A percentile compares a stretch with the other conserved stretches of the same genome.
These are phyloP conservation scores for Pseudomyrmex dendroicus DNA, from an alignment of 1,140 invertebrate species.

Conservation along the genomic window DNA sequence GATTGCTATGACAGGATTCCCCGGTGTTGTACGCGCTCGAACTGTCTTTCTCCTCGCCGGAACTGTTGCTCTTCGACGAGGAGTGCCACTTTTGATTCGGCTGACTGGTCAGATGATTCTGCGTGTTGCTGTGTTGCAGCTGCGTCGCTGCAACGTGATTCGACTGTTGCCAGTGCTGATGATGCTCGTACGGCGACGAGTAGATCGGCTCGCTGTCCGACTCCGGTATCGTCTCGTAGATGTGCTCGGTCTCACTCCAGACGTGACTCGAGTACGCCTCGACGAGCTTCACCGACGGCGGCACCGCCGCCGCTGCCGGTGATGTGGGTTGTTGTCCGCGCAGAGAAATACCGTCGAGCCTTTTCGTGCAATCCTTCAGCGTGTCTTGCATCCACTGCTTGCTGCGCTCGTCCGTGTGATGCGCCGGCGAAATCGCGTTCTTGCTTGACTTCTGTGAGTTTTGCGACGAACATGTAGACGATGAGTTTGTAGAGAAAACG, in stretches of 20 bases:
- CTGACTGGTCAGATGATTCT: conserved; percentile 25
- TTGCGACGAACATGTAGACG: conserved; percentile 74
- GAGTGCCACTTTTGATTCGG: conserved; percentile 81
- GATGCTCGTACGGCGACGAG: conserved; percentile 88
- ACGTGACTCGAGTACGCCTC: conserved; percentile 79
- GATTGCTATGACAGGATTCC: conserved; percentile 90
- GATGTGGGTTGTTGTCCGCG: conserved; percentile 68
- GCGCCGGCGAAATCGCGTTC: conserved; percentile 66
- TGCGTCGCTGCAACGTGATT: conserved; percentile 56
- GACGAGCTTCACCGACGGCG: conserved; percentile 71
- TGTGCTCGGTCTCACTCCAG: conserved; percentile 87
- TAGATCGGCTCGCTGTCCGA: conserved; percentile 89
- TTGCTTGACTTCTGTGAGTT: conserved; percentile 73
- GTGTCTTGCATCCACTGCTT: conserved; percentile 77
- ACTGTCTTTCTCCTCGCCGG: conserved; percentile 87
- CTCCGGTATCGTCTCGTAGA: conserved; percentile 90
- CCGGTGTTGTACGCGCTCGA: conserved; percentile 93
- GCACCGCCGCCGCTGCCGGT: conserved; percentile 16
- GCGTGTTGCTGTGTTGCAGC: conserved; percentile 32
- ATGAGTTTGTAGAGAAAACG: conserved; percentile 62
- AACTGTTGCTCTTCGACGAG: conserved; percentile 85
- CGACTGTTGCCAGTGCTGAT: conserved; percentile 69
- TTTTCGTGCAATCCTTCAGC: conserved; percentile 79
- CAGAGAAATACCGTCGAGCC: conserved; percentile 76
- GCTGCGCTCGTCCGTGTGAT: conserved; percentile 60